Evolutionary conservation across 2,113 vertebrate species (phyloP), one percentile per base, ranked within the genome.

Genomic region (Anhinga anhinga): DNA sequence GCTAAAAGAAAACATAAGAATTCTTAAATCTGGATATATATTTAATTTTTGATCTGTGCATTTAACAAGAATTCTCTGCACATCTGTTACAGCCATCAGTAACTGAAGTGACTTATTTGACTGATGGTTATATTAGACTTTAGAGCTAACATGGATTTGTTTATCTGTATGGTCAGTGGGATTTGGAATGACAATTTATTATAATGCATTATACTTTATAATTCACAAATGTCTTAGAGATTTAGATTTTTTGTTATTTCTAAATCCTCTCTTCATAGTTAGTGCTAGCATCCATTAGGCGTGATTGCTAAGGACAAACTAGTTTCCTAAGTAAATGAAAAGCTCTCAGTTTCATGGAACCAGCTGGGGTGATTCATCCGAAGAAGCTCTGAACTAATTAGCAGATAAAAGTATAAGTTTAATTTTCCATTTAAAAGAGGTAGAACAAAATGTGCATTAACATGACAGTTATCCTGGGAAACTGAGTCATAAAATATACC

Each of bases 181-280:
- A 97, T 98, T 95, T 95, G 81, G 42, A 96, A 95, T 95, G 80
- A 80, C 86, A 95, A 95, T 96, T 96, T 95, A 92, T 96, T 96
- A 81, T 92, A 93, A 86, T 79, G 90, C 95, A 93, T 96, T 96
- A 87, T 93, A 72, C 76, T 95, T 96, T 97, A 97, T 96, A 96
- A 97, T 94, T 97, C 87, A 96, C 87, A 97, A 97, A 93, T 96
- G 87, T 90, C 72, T 97, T 96, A 91, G 95, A 90, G 95, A 96
- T 94, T 97, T 97, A 91, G 72, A 55, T 40, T 81, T 63, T 93
- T 96, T 81, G 66, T 72, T 65, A 44, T 71, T 92, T 40, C 59
- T 63, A 90, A 95, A 88, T 92, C 77, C 55, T 69, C 82, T 78
- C 82, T 77, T 93, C 61, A 13, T 30, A 42, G 63, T 69, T 45